Base-by-base conservation (phyloP, 2,888 invertebrate genomes). In the Xiphydria camelus region DNA sequence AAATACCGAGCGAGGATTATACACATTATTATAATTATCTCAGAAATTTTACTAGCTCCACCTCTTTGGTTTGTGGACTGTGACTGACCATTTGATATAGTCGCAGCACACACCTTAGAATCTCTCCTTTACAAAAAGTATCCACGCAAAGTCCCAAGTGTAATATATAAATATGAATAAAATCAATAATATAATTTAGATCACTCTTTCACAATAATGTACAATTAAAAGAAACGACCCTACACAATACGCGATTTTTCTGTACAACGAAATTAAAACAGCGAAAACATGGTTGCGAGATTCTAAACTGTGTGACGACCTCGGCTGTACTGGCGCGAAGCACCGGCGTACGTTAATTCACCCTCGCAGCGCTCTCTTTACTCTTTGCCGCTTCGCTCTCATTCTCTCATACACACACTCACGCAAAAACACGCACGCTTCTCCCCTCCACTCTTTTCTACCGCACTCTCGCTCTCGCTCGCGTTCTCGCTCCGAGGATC, bases 41-140 rank as follows among this genome's bases (percentile, higher is more conserved):
- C 44, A 55, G 53, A 49, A 47, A 45, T 49, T 60, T 67, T 68
- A 73, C 73, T 73, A 73, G 70, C 62, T 71, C 67, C 71, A 71
- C 67, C 59, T 74, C 73, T 74, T 74, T 74, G 73, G 73, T 65
- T 72, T 72, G 68, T 69, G 67, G 68, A 73, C 59, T 56, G 61
- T 71, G 68, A 73, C 67, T 71, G 68, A 67, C 61, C 57, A 45
- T 49, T 51, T 57, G 59, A 55, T 60, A 62, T 64, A 63, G 12
- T 29, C 34, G 6, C 36, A 4, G 31, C 43, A 22, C 29, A 38
- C 47, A 43, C 42, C 19, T 41, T 47, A 41, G 47, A 48, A 53
- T 48, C 55, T 53, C 49, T 19, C 6, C 15, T 22, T n/a, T n/a
- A n/a, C n/a, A n/a, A n/a, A n/a, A n/a, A n/a, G n/a, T n/a, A n/a